phyloP scores from a whole-genome alignment of 2,113 vertebrate species.

The Vireo altiloquus region DNA sequence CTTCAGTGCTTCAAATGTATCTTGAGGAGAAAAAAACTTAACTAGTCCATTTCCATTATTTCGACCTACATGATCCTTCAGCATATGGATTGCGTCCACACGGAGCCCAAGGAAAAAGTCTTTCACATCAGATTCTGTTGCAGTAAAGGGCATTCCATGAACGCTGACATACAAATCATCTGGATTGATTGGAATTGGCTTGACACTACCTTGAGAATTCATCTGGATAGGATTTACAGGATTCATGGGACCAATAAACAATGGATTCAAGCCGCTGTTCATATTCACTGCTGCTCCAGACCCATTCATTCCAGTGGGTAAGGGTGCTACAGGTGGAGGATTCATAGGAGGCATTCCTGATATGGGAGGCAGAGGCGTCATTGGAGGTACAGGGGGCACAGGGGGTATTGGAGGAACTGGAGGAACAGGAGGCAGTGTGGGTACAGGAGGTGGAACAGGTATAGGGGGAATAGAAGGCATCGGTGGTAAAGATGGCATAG shows the following conservation, averaged over 20 bases:
- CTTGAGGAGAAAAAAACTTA: conserved; percentile 94
- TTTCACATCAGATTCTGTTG: conserved; percentile 88
- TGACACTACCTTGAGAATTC: conserved; percentile 88
- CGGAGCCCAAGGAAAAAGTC: conserved; percentile 94
- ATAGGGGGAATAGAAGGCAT: conserved; percentile 91
- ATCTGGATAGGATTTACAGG: conserved; percentile 84
- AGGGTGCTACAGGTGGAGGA: conserved; percentile 88
- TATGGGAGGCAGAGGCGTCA: conserved; percentile 89
- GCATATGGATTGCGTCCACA: conserved; percentile 85
- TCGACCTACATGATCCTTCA: conserved; percentile 89
- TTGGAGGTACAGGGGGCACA: conserved; percentile 87
- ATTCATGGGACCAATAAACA: conserved; percentile 90
- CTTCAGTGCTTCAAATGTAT: conserved; percentile 94
- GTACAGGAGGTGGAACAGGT: conserved; percentile 90
- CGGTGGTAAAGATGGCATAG: conserved; percentile 89
- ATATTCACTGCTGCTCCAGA: conserved; percentile 84
- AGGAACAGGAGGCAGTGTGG: conserved; percentile 88
- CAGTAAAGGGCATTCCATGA: conserved; percentile 92
- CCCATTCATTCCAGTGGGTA: conserved; percentile 84
- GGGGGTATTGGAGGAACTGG: conserved; percentile 86
- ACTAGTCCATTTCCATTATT: conserved; percentile 91
- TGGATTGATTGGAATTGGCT: conserved; percentile 83
- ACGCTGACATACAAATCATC: conserved; percentile 91
- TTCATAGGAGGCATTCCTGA: conserved; percentile 91
- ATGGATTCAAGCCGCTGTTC: conserved; percentile 83